Conservation (phyloP, 2,113 vertebrate species). For the Porphyrio hochstetteri region DNA sequence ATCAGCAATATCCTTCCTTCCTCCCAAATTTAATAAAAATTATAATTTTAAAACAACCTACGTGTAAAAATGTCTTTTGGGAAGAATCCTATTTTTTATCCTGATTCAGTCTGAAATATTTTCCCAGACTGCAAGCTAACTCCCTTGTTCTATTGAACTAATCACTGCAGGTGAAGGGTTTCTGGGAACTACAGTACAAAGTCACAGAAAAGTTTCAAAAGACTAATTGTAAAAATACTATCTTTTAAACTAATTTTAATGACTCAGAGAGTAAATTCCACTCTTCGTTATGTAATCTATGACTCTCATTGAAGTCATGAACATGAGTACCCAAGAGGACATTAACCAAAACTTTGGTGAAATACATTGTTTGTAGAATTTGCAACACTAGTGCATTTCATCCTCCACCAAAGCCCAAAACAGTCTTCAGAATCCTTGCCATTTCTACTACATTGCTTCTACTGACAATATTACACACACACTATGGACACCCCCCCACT, state of each 20-base stretch:
- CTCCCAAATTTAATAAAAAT: neutral
- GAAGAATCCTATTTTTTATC: neutral
- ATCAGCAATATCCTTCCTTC: neutral
- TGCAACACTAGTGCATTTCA: neutral
- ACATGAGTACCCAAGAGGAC: neutral
- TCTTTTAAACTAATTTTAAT: neutral
- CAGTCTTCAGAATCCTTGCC: neutral
- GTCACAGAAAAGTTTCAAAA: neutral
- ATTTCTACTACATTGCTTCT: neutral
- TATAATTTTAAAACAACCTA: neutral
- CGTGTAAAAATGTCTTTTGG: neutral
- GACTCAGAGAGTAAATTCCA: conserved; percentile 17
- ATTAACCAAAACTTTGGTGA: neutral
- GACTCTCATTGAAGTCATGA: neutral
- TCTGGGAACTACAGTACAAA: neutral
- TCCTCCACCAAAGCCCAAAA: neutral
- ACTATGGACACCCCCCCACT: no score
- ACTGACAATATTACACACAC: neutral
- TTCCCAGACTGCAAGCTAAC: neutral
- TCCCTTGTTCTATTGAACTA: neutral
- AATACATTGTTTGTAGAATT: neutral
- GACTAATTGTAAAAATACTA: neutral
- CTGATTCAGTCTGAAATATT: neutral
- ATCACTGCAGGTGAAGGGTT: neutral
- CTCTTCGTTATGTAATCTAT: neutral